A percentile compares a stretch with the other conserved stretches of the same genome.
Evolutionary conservation across 2,797 vertebrate genomes (phyloP).

Genomic region (Sebastes diploproa): DNA sequence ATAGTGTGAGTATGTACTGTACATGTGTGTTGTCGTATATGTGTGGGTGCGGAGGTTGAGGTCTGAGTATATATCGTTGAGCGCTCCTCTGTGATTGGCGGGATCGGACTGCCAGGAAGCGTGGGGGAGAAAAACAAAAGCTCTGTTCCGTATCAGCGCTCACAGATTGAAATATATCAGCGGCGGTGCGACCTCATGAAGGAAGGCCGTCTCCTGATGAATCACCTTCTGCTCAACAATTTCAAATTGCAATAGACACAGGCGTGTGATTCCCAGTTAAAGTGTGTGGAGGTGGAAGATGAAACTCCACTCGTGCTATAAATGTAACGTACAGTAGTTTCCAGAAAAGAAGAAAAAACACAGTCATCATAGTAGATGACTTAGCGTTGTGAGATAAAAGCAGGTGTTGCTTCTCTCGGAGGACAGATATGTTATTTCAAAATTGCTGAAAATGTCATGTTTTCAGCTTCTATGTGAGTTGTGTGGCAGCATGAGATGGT

Average conservation of each 20-base stretch:
- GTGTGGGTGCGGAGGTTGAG: constrained; percentile 10
- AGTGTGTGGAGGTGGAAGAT: not conserved
- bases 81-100: not conserved
- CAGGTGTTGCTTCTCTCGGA: not conserved
- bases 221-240: constrained; percentile 17
- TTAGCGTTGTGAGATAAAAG: not conserved
- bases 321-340: not conserved
- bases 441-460: not conserved
- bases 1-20: constrained; percentile 1
- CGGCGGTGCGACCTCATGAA: not conserved
- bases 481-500: not conserved
- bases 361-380: not conserved
- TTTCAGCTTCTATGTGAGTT: not conserved
- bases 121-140: constrained; percentile 35
- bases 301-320: too few species aligned
- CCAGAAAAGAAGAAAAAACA: not conserved
- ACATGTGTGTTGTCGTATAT: not conserved
- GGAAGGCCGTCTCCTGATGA: constrained; percentile 15
- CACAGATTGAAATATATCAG: constrained; percentile 22
- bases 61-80: not conserved
- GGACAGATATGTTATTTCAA: not conserved
- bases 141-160: not conserved
- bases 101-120: not conserved
- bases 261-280: constrained; percentile 12
- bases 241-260: constrained; percentile 22